Evolutionary conservation across 2,888 invertebrate genomes (phyloP).

Genomic region (Alloscopus bannaensis): DNA sequence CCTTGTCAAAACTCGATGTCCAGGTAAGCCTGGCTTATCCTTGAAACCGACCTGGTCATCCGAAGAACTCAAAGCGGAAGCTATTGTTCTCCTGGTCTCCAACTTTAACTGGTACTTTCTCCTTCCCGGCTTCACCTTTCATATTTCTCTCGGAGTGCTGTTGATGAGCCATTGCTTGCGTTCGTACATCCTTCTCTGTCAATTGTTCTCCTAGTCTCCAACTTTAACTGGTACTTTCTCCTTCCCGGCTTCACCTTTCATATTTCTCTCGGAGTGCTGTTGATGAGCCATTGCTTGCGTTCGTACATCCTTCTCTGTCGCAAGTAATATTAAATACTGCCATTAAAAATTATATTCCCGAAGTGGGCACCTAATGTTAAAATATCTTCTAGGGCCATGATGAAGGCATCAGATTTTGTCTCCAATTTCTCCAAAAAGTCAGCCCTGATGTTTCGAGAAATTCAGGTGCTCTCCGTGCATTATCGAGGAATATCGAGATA

Average conservation of each 20-base stretch:
- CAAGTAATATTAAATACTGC: no score
- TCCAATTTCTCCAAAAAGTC: not conserved
- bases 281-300: not conserved
- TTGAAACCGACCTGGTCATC: slow-evolving; percentile 2
- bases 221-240: not conserved
- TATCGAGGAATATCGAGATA: slow-evolving; percentile 2
- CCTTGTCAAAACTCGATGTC: not conserved
- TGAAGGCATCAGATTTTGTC: not conserved
- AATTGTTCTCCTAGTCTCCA: not conserved
- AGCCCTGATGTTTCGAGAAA: slow-evolving; percentile 2
- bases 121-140: not conserved
- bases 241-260: not conserved
- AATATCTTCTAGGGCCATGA: not conserved
- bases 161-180: slow-evolving; percentile 6
- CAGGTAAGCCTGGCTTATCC: not conserved
- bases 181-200: slow-evolving; percentile 1
- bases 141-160: not conserved
- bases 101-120: slow-evolving; percentile 13
- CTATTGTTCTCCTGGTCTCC: not conserved
- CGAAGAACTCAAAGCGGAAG: not conserved
- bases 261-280: not conserved
- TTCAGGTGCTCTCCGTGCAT: not conserved
- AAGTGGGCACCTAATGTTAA: not conserved
- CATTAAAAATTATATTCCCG: no score
- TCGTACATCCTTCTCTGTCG: not conserved